Percentiles rank a stretch among this genome's conserved stretches.
phyloP scores from a whole-genome alignment of 2,888 invertebrate genomes.

The Catocala nupta region DNA sequence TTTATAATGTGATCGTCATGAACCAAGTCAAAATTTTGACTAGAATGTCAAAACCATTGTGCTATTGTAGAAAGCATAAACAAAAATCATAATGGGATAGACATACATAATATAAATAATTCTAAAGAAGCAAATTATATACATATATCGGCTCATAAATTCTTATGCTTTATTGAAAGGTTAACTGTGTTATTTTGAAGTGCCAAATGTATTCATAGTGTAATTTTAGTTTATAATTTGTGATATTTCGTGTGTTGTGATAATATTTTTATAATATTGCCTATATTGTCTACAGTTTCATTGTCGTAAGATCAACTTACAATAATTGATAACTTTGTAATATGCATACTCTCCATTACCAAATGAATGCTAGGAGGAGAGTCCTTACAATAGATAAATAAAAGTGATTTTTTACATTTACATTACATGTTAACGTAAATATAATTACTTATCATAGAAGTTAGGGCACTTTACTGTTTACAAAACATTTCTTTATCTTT shows the following conservation, averaged over 20 bases:
- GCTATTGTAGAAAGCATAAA: conserved; percentile 30
- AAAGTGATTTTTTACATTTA: conserved; percentile 23
- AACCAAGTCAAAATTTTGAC: conserved; percentile 60
- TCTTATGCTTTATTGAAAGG: conserved; percentile 40
- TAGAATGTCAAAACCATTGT: conserved; percentile 27
- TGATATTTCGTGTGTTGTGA: conserved; percentile 80
- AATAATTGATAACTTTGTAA: conserved; percentile 23
- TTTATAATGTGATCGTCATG: conserved; percentile 50
- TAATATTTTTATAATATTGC: conserved; percentile 51
- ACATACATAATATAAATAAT: conserved; percentile 1
- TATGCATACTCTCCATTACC: conserved; percentile 16
- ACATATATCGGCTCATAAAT: conserved; percentile 24
- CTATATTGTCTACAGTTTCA: conserved; percentile 27
- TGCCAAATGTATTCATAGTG: conserved; percentile 49
- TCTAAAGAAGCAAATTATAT: conserved; percentile 13
- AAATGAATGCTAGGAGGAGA: neutral
- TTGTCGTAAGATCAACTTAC: conserved; percentile 38
- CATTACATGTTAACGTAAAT: conserved; percentile 23
- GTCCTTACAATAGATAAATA: conserved; percentile 17
- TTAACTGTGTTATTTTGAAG: conserved; percentile 26
- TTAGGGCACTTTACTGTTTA: neutral
- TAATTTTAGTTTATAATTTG: conserved; percentile 60
- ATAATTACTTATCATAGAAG: conserved; percentile 17
- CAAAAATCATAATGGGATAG: conserved; percentile 17
- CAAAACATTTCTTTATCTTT: conserved; percentile 31